Evolutionary conservation across 2,888 invertebrate genomes (phyloP).

Genomic region (Scaptomyza polygonia): DNA sequence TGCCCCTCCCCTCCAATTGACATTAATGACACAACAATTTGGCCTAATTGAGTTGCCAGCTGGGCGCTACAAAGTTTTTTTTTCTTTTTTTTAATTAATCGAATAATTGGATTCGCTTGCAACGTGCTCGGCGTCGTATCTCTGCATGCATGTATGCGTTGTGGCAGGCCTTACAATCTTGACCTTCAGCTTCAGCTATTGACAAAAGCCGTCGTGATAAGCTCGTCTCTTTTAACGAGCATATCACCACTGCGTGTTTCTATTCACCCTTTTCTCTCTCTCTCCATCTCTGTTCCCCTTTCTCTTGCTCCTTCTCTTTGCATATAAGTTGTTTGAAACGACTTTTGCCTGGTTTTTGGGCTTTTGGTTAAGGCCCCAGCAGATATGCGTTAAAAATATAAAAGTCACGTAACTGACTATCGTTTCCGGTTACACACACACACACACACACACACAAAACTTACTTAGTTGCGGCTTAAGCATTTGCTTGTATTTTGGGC

Average conservation of each 20-base stretch:
- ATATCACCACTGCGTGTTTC: constrained; percentile 53
- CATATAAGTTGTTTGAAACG: constrained; percentile 65
- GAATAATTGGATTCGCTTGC: constrained; percentile 37
- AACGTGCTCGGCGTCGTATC: constrained; percentile 9
- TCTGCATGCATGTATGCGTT: constrained; percentile 16
- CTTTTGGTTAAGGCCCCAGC: constrained; percentile 18
- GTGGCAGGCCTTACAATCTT: constrained; percentile 40
- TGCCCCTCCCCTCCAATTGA: constrained; percentile 69
- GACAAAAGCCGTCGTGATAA: constrained; percentile 24
- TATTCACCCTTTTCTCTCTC: neutral
- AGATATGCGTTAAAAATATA: constrained; percentile 75
- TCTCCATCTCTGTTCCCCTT: neutral
- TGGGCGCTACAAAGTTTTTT: constrained; percentile 22
- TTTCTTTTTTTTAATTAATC: constrained; percentile 70
- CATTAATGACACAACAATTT: constrained; percentile 77
- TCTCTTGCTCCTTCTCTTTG: neutral
- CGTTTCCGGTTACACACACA: constrained; percentile 61
- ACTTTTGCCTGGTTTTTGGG: constrained; percentile 28
- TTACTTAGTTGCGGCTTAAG: constrained; percentile 61
- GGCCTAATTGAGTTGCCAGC: constrained; percentile 69
- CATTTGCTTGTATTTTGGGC: constrained; percentile 72
- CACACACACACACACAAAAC: constrained; percentile 20
- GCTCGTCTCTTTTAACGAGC: constrained; percentile 48
- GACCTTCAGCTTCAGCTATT: constrained; percentile 54
- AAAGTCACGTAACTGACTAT: constrained; percentile 75